These are phyloP conservation scores for Glyptemys insculpta DNA, from an alignment of 2,797 vertebrate genomes.

Conservation along the genomic window DNA sequence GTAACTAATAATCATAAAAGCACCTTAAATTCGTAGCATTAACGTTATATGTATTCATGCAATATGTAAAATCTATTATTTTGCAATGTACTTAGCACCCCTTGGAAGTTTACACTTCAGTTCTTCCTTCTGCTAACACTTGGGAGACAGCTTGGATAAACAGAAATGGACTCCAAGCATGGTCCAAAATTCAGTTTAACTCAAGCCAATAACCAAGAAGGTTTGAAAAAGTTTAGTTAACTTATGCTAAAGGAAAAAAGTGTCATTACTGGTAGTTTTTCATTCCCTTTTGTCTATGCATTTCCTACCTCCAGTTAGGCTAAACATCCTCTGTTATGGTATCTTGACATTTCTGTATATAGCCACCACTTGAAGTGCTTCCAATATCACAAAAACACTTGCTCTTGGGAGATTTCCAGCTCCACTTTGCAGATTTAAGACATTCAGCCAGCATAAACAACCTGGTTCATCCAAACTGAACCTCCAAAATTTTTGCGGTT, in stretches of 20 bases:
- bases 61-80: not conserved
- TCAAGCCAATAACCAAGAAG: not conserved
- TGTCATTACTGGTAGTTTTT: not conserved
- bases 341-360: not conserved
- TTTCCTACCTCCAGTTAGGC: not conserved
- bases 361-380: not conserved
- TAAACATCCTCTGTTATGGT: not conserved
- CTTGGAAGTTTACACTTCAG: not conserved
- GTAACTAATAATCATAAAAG: not conserved
- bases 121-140: not conserved
- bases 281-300: not conserved
- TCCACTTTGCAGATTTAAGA: not conserved
- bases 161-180: not conserved
- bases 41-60: not conserved
- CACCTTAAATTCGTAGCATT: not conserved
- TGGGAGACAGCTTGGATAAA: not conserved
- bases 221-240: not conserved
- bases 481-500: not conserved
- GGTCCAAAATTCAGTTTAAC: not conserved
- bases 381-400: not conserved
- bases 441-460: not conserved
- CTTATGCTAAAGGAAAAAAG: not conserved
- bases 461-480: not conserved
- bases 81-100: not conserved
- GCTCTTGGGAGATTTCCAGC: not conserved